Evolutionary conservation across 2,797 vertebrate genomes (phyloP).

Genomic region (Aplochiton taeniatus): DNA sequence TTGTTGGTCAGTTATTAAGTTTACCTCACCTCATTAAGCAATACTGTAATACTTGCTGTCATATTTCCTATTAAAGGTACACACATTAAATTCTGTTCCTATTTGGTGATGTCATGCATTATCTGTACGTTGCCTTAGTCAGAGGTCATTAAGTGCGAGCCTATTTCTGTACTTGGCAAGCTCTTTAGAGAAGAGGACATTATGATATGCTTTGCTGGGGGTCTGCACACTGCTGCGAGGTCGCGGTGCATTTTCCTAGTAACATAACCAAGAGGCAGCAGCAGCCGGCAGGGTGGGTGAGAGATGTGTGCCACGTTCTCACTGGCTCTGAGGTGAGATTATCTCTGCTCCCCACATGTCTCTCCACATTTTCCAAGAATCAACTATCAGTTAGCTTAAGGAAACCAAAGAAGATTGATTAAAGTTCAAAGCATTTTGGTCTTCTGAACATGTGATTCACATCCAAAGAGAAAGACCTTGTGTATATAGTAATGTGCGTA

Average conservation of each 20-base stretch:
- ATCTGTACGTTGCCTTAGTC: too few species aligned
- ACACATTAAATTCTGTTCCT: too few species aligned
- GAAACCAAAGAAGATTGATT: neutral
- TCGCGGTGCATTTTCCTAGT: slow-evolving; percentile 7
- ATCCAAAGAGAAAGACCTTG: too few species aligned
- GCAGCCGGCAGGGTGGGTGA: neutral
- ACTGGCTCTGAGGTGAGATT: slow-evolving; percentile 2
- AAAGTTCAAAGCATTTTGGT: neutral
- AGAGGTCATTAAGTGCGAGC: too few species aligned
- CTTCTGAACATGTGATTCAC: neutral
- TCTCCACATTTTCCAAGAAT: slow-evolving; percentile 25
- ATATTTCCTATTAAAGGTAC: too few species aligned
- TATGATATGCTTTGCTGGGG: neutral
- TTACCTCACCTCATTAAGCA: too few species aligned
- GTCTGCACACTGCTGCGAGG: neutral
- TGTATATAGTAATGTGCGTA: too few species aligned
- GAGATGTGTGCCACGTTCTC: neutral
- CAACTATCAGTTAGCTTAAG: slow-evolving; percentile 7
- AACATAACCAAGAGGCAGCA: neutral
- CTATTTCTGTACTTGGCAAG: too few species aligned
- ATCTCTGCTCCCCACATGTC: slow-evolving; percentile 11
- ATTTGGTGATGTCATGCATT: too few species aligned
- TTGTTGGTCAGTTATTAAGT: too few species aligned
- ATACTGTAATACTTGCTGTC: too few species aligned
- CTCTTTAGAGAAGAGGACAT: neutral